Conservation (phyloP, 1,140 invertebrate genomes). For the Cydia amplana region DNA sequence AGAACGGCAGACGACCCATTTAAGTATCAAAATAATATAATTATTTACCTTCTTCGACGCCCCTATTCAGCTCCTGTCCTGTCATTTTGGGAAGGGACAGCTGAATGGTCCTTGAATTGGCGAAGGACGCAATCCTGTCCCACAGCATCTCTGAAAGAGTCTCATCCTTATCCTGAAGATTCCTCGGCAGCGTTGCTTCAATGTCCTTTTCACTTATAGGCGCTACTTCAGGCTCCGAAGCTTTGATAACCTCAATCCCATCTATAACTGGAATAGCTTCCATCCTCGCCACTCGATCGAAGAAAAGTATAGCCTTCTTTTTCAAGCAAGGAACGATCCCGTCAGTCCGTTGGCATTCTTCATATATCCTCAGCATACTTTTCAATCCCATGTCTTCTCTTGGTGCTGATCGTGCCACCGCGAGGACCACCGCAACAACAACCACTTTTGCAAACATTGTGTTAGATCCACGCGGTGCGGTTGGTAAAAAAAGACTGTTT, state of each 20-base stretch:
- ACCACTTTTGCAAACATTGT: constrained; percentile 52
- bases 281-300: constrained; percentile 85
- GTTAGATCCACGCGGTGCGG: constrained; percentile 41
- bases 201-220: constrained; percentile 82
- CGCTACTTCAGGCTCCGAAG: constrained; percentile 68
- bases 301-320: constrained; percentile 88
- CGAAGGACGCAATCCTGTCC: constrained; percentile 84
- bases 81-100: constrained; percentile 86
- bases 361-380: constrained; percentile 81
- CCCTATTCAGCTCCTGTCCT: constrained; percentile 83
- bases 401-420: constrained; percentile 34
- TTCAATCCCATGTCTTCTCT: constrained; percentile 76
- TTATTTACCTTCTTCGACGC: constrained; percentile 86
- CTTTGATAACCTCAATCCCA: constrained; percentile 83
- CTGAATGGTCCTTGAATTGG: constrained; percentile 87
- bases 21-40: too few species aligned
- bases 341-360: constrained; percentile 81
- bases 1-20: too few species aligned
- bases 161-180: constrained; percentile 82
- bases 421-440: constrained; percentile 42
- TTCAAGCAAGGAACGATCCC: constrained; percentile 86
- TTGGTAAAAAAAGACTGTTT: constrained; percentile 67
- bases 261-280: constrained; percentile 84
- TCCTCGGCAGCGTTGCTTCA: constrained; percentile 83
- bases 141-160: constrained; percentile 84